Evolutionary conservation across 1,140 invertebrate species (phyloP), one percentile per base, ranked within the genome.

Genomic region (Zophobas morio): DNA sequence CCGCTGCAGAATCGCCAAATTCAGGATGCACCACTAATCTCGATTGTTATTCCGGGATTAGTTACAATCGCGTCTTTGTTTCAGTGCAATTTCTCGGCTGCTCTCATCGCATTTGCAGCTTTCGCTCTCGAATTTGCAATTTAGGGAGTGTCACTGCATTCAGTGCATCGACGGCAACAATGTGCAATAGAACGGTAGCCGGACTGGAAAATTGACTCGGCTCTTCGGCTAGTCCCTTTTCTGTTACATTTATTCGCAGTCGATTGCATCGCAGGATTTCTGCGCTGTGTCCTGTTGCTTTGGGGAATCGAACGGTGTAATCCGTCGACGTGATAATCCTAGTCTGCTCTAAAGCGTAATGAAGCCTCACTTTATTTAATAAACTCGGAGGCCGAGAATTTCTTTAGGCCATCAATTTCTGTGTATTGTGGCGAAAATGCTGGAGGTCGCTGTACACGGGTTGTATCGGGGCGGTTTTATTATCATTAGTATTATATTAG

Each of bases 351-450:
- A 76, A 76, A 70, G 74, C 74, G n/a, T 76, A 76, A 76, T 66
- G 74, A 76, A 76, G 74, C 74, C 74, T 42, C 66, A 57, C 74
- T 76, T 76, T 76, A 76, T 76, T 76, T 76, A 76, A 76, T 76
- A 76, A 76, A 76, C 74, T 6, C 51, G 33, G 40, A 35, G 20
- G 53, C 34, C 6, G 1, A 42, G 42, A 66, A 40, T 42, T 66
- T 66, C 60, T 66, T 66, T 42, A 66, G 42, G 8, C 60, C n/a
- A 39, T 39, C 56, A 1, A 32, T 36, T 60, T n/a, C 6, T 60
- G 34, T 35, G 20, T 20, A 20, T 20, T 20, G 20, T 20, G 20
- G 20, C 20, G 20, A 20, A 20, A 20, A 20, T 20, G 20, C 20
- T 20, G 20, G 20, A 20, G 20, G 20, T 20, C 20, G 20, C 20